Base-by-base conservation (phyloP, 2,888 invertebrate genomes). In the Dascillus cervinus region DNA sequence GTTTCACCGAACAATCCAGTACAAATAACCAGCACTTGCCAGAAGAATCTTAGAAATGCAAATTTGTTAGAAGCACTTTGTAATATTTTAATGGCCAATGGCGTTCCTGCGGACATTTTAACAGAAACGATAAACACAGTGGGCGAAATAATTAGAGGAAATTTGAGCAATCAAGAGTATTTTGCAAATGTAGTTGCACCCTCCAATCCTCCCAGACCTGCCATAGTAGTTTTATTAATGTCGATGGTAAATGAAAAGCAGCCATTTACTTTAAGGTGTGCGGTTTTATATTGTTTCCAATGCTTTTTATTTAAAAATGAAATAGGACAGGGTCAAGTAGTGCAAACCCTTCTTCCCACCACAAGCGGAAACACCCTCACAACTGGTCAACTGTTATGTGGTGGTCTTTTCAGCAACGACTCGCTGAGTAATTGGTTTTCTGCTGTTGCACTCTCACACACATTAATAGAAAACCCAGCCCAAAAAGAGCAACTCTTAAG, bases 181-280 rank as follows among this genome's bases (percentile, higher is more conserved):
- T 78, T 98, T 48, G 83, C 88, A 1, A 75, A 80, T 28, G 88
- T 96, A 2, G 79, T 86, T 73, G 95, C 94, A 9, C 95, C 95
- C 0, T 89, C 90, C 1, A 86, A 78, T 49, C 95, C 96, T 3
- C 94, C 95, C 2, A 77, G 95, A 32, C 90, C 96, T 0, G 92
- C 92, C 0, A 82, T 97, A 29, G 88, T 97, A 0, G 89, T 97
- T 22, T 70, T 98, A 4, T 67, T 98, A 4, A 91, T 96, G 88
- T 95, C 96, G 0, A 96, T 98, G 94, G 91, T 94, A 3, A 95
- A 96, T 61, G 97, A 98, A 60, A 95, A 94, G 55, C 98, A 98
- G 60, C 87, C 94, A 1, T 86, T 97, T 58, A 67, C 71, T 3
- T 57, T 77, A 53, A 81, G 98, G 39, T 92, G 92, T 60, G 88